These are phyloP conservation scores for Lemur catta DNA, from an alignment of 2,797 vertebrate species.

Conservation along the genomic window DNA sequence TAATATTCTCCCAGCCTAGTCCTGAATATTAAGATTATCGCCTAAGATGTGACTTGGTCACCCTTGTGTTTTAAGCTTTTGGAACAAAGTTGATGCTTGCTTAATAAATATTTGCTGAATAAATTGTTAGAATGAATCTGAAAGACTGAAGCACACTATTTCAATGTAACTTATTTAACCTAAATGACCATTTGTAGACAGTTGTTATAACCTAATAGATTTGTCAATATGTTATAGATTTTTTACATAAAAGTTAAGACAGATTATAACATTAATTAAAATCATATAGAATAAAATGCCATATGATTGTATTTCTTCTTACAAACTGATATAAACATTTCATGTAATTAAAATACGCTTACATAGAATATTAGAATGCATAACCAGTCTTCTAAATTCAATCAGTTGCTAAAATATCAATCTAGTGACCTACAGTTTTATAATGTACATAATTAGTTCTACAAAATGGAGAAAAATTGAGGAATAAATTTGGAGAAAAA, in stretches of 20 bases:
- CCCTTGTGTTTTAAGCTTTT: background rate
- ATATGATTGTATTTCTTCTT: background rate
- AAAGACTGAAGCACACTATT: background rate
- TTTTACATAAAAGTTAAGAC: slow-evolving; percentile 1
- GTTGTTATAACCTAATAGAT: background rate
- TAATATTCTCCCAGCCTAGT: background rate
- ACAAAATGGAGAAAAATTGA: background rate
- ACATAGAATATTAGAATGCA: background rate
- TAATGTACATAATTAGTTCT: background rate
- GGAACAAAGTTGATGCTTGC: background rate
- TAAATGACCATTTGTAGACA: background rate
- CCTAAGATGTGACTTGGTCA: background rate
- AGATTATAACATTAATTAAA: background rate
- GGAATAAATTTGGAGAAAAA: background rate
- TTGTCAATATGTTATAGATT: background rate
- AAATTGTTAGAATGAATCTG: background rate
- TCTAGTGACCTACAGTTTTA: background rate
- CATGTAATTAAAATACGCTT: background rate
- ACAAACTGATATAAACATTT: background rate
- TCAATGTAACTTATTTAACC: background rate
- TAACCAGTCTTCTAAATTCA: slow-evolving; percentile 11
- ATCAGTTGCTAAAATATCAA: slow-evolving; percentile 34
- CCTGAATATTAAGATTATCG: background rate
- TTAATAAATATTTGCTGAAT: slow-evolving; percentile 27
- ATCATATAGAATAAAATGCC: background rate